Base-by-base conservation (phyloP, 2,113 vertebrate genomes). In the Pedetes capensis region DNA sequence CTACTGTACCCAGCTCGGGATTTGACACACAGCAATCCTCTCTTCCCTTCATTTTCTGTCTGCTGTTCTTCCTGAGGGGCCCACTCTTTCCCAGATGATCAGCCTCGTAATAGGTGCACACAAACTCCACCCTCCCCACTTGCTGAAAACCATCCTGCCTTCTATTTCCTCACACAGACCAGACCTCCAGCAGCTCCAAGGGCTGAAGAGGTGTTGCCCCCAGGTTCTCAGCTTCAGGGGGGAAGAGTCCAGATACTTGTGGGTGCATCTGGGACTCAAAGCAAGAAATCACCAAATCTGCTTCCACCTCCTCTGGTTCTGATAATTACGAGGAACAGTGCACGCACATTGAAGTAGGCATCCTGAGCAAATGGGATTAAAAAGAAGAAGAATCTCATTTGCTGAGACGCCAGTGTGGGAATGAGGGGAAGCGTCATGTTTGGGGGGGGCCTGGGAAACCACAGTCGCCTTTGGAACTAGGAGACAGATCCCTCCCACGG, bases 401-500 rank as follows among this genome's bases (percentile, higher is more conserved):
- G 83, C 87, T 95, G 83, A 95, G 86, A 95, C 87, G 90, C 16
- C 82, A 86, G 53, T 89, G 93, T 44, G 92, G 96, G 97, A 87
- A 94, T 59, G 72, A 61, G 87, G 72, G 76, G 71, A 79, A 89
- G 88, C 42, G 6, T 57, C 59, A 32, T 55, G 76, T 37, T 95
- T 74, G 76, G 39, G 63, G 75, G 69, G 82, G 87, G 81, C 80
- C 64, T 2, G 25, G 69, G n/a, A 59, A 91, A 79, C 69, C 93
- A 34, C 10, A 61, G 61, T 84, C 7, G 79, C 93, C 75, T 89
- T 93, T 89, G 93, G 92, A 97, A 64, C 84, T 57, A 90, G 92
- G 94, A 97, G 91, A 95, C 95, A 92, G 96, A 87, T 96, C 76
- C 96, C 90, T 93, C 95, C 97, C 90, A 90, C 95, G 53, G 92